Conservation (phyloP, 1,140 invertebrate species). For the Acromyrmex heyeri region DNA sequence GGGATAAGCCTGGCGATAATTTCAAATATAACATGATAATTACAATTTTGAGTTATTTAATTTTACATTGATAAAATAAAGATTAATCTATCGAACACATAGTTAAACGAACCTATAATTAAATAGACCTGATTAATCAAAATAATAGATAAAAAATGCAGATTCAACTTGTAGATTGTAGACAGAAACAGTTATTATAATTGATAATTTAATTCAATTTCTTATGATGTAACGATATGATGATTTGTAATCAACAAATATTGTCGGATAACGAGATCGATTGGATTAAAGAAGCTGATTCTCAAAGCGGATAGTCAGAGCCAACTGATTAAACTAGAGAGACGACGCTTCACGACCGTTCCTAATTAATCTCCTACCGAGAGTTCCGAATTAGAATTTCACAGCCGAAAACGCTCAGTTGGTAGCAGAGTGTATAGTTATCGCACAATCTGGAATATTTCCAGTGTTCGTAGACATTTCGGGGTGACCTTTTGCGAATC, state of each 20-base stretch:
- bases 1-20: neutral
- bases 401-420: neutral
- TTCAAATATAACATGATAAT: neutral
- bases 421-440: neutral
- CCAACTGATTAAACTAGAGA: slow-evolving; percentile 37
- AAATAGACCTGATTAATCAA: neutral
- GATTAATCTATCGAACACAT: neutral
- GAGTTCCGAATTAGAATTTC: slow-evolving; percentile 16
- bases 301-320: slow-evolving; percentile 31
- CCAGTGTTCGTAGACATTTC: neutral
- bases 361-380: slow-evolving; percentile 35
- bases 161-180: neutral
- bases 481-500: neutral
- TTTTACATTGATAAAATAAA: neutral
- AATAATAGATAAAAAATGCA: neutral
- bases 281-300: slow-evolving; percentile 57
- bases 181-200: neutral
- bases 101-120: neutral
- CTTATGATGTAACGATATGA: neutral
- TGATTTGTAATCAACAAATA: slow-evolving; percentile 30
- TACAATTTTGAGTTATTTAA: neutral
- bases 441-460: neutral
- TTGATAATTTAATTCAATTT: slow-evolving; percentile 3
- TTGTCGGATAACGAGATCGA: slow-evolving; percentile 60
- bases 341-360: neutral